Conservation (phyloP, 2,113 vertebrate species). For the Naja naja region DNA sequence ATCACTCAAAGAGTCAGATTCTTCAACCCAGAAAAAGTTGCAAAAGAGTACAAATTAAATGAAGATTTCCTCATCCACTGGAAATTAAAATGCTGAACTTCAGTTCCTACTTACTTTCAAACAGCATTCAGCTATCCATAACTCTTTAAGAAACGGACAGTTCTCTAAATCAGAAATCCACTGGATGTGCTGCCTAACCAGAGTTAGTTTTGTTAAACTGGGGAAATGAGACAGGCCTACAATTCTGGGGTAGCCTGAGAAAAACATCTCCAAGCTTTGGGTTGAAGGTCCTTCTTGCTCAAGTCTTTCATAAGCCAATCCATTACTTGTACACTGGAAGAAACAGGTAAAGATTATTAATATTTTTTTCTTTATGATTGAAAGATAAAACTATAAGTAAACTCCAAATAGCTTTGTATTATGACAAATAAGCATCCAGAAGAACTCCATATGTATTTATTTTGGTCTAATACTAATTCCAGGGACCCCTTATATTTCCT, state of each 20-base stretch:
- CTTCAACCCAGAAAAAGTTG: not conserved
- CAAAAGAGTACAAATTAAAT: not conserved
- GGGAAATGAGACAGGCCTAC: slow-evolving; percentile 78
- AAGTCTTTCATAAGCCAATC: slow-evolving; percentile 74
- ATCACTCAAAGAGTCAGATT: not conserved
- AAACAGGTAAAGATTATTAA: slow-evolving; percentile 6
- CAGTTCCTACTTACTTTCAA: slow-evolving; percentile 69
- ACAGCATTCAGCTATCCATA: slow-evolving; percentile 81
- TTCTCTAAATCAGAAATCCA: slow-evolving; percentile 74
- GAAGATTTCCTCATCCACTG: not conserved
- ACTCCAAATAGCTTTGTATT: not conserved
- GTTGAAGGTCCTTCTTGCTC: slow-evolving; percentile 65
- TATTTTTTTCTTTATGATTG: slow-evolving; percentile 15
- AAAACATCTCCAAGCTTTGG: slow-evolving; percentile 80
- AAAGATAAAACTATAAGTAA: slow-evolving; percentile 1
- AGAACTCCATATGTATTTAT: not conserved
- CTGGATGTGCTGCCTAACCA: slow-evolving; percentile 75
- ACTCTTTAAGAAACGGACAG: slow-evolving; percentile 74
- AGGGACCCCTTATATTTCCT: not conserved
- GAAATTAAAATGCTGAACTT: not conserved
- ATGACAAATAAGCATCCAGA: not conserved
- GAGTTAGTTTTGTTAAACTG: slow-evolving; percentile 71
- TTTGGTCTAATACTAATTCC: not conserved
- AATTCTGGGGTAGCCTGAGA: slow-evolving; percentile 78
- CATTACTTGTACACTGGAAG: slow-evolving; percentile 79